Base-by-base conservation (phyloP, 53 echinoderm and acorn worm species). In the Antedon mediterranea region DNA sequence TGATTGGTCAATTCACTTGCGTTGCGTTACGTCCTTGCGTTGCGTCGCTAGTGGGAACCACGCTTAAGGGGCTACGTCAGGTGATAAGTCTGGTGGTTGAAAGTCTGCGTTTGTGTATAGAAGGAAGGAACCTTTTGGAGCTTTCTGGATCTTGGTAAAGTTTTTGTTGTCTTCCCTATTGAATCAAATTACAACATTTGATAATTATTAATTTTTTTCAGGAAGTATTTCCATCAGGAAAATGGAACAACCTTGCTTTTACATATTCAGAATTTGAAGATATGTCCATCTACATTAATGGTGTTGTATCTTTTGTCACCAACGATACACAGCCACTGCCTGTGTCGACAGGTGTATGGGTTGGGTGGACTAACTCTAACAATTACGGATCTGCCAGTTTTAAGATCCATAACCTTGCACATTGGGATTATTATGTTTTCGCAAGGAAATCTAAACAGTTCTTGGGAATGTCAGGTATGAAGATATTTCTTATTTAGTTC, bases 401-500 rank as follows among this genome's bases (percentile, higher is more conserved):
- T 11, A 31, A 82, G 9, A 73, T 97, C 20, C 78, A 88, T 30
- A 88, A 75, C 74, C 32, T 97, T 5, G 92, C 91, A 7, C 15
- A 89, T 0, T 97, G 97, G 97, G 78, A 91, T 30, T 79, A 73
- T 41, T 80, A 85, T 71, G 80, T 76, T 0, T 77, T 73, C 32
- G 84, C 75, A 0, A 28, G 81, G 34, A 89, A 89, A 43, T 83
- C 87, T 0, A 76, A 83, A 80, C 33, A 76, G 6, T 82, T 88
- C 0, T 27, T 92, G 32, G 97, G 97, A 43, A 73, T 97, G 31
- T 85, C 97, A 82, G 88, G 97, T 97, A 30, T n/a, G n/a, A n/a
- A n/a, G n/a, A n/a, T n/a, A n/a, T n/a, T n/a, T n/a, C n/a, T n/a
- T n/a, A n/a, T n/a, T n/a, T n/a, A n/a, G n/a, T n/a, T n/a, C n/a